Evolutionary conservation across 2,797 vertebrate genomes (phyloP).

Genomic region (Lutjanus argentimaculatus): DNA sequence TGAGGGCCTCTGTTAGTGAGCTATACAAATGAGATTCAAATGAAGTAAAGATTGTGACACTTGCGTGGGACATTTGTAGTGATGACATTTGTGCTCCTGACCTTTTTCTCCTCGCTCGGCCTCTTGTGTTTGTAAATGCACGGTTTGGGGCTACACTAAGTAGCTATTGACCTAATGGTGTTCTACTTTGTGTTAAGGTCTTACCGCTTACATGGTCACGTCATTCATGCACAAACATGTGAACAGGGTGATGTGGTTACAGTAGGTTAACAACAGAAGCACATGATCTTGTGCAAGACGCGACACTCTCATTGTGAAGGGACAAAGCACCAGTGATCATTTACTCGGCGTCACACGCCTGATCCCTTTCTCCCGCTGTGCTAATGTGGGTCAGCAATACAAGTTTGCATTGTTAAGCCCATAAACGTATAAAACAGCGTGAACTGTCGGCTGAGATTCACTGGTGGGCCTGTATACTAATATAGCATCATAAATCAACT

Average conservation of each 20-base stretch:
- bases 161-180: background rate
- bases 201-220: background rate
- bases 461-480: background rate
- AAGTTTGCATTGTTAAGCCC: constrained; percentile 19
- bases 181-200: constrained; percentile 6
- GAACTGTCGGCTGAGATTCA: background rate
- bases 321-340: constrained; percentile 67
- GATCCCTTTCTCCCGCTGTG: constrained; percentile 20
- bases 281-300: constrained; percentile 57
- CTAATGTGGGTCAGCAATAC: constrained; percentile 41
- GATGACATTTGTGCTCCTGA: background rate
- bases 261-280: constrained; percentile 52
- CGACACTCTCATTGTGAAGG: constrained; percentile 36
- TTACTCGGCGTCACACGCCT: constrained; percentile 33
- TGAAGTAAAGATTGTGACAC: constrained; percentile 43
- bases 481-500: background rate
- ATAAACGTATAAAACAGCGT: background rate
- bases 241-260: constrained; percentile 24
- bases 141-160: background rate
- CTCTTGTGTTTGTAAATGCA: background rate
- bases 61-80: constrained; percentile 20
- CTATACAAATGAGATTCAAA: constrained; percentile 16
- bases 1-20: constrained; percentile 14
- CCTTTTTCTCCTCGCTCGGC: background rate
- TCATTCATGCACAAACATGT: constrained; percentile 26